Evolutionary conservation across 2,888 invertebrate genomes (phyloP).

Genomic region (Melinaea menophilus): DNA sequence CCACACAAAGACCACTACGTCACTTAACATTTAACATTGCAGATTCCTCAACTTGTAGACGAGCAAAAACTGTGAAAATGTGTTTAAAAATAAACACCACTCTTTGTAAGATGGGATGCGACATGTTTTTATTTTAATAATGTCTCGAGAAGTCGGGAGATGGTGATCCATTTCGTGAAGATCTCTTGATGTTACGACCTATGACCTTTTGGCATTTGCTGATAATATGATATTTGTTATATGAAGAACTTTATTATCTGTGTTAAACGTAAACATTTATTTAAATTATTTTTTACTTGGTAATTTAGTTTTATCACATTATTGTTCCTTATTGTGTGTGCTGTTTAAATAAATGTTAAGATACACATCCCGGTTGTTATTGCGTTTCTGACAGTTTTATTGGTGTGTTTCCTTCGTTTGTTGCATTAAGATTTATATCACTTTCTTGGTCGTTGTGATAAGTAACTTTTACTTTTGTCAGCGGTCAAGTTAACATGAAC

Average conservation of each 20-base stretch:
- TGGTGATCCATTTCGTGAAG: too few relatives aligned
- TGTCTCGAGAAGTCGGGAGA: too few relatives aligned
- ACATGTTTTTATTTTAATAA: too few relatives aligned
- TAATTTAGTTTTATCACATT: constrained; percentile 36
- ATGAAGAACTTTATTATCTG: constrained; percentile 32
- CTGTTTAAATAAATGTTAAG: constrained; percentile 32
- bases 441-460: constrained; percentile 34
- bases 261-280: constrained; percentile 1
- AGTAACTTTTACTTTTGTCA: constrained; percentile 45
- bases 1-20: constrained; percentile 36
- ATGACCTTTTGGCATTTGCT: not conserved
- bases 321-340: constrained; percentile 41
- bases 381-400: constrained; percentile 40
- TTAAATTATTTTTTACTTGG: constrained; percentile 35
- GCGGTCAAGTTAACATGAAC: constrained; percentile 29
- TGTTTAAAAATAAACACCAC: constrained; percentile 11
- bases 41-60: constrained; percentile 20
- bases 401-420: constrained; percentile 42
- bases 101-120: not conserved
- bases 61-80: constrained; percentile 16
- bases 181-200: constrained; percentile 1
- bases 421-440: constrained; percentile 49
- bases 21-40: constrained; percentile 31
- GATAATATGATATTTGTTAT: constrained; percentile 1
- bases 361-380: constrained; percentile 35